Conservation (phyloP, 1,140 invertebrate species). For the Drosophila nigromelanica region DNA sequence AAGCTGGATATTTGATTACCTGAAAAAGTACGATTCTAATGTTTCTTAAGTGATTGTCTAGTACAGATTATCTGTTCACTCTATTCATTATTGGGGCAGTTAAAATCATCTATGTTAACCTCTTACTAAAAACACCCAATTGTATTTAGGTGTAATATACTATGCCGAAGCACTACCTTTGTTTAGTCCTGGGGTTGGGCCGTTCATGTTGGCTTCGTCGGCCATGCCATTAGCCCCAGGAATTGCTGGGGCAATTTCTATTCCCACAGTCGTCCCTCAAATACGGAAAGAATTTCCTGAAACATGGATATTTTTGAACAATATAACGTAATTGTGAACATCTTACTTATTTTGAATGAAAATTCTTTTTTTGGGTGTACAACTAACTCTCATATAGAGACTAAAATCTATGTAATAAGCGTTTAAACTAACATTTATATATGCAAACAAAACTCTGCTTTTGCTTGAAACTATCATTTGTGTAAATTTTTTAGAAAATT, state of each 20-base stretch:
- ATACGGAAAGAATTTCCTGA: slow-evolving; percentile 65
- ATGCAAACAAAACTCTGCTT: too few relatives aligned
- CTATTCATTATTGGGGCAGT: not conserved
- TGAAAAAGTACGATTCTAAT: slow-evolving; percentile 37
- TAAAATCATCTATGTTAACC: not conserved
- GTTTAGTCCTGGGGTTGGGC: not conserved
- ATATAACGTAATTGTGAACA: slow-evolving; percentile 31
- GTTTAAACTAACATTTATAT: slow-evolving; percentile 6
- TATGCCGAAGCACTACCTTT: slow-evolving; percentile 6
- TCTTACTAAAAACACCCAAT: slow-evolving; percentile 24
- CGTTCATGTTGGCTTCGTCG: not conserved
- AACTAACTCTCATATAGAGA: slow-evolving; percentile 11
- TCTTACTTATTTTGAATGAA: not conserved
- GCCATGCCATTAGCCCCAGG: not conserved
- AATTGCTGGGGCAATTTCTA: not conserved
- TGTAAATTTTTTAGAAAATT: too few relatives aligned
- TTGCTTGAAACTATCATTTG: too few relatives aligned
- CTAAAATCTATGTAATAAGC: slow-evolving; percentile 21
- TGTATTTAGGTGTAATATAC: not conserved
- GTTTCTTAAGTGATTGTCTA: not conserved
- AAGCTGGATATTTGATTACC: slow-evolving; percentile 52
- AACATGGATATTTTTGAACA: slow-evolving; percentile 57
- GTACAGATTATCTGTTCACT: not conserved
- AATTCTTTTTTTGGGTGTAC: not conserved
- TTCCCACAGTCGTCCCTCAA: slow-evolving; percentile 4